These are phyloP conservation scores for Eristalis intricaria DNA, from an alignment of 2,888 invertebrate species.

Conservation along the genomic window DNA sequence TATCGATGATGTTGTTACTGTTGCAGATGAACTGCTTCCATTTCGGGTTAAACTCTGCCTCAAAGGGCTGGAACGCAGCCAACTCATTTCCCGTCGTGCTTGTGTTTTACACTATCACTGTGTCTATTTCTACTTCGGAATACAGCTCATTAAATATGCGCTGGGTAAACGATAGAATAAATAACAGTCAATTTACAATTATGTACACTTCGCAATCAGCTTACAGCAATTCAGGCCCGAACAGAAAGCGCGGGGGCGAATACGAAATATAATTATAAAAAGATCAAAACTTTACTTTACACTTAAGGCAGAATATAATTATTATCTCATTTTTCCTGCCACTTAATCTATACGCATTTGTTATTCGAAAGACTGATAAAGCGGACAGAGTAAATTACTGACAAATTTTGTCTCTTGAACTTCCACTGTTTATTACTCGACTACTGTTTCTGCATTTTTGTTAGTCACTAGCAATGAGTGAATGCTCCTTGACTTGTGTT, in stretches of 20 bases:
- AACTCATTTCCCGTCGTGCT: constrained; percentile 84
- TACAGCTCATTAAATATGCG: constrained; percentile 63
- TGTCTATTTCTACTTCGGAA: constrained; percentile 64
- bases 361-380: constrained; percentile 46
- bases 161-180: constrained; percentile 41
- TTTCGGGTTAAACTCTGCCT: constrained; percentile 81
- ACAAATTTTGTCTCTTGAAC: constrained; percentile 39
- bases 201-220: constrained; percentile 13
- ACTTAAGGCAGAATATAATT: constrained; percentile 13
- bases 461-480: constrained; percentile 25
- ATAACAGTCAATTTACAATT: constrained; percentile 42
- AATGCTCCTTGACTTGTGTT: background rate
- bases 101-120: constrained; percentile 25
- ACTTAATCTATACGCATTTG: constrained; percentile 38
- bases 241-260: constrained; percentile 37
- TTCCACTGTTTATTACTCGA: constrained; percentile 42
- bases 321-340: constrained; percentile 14
- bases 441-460: constrained; percentile 38
- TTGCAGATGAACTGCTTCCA: constrained; percentile 81
- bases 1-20: constrained; percentile 77
- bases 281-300: constrained; percentile 17
- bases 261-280: constrained; percentile 25
- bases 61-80: constrained; percentile 85
- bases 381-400: constrained; percentile 52
- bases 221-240: background rate